phyloP scores from a whole-genome alignment of 2,797 vertebrate genomes.

The Arctocebus calabarensis region DNA sequence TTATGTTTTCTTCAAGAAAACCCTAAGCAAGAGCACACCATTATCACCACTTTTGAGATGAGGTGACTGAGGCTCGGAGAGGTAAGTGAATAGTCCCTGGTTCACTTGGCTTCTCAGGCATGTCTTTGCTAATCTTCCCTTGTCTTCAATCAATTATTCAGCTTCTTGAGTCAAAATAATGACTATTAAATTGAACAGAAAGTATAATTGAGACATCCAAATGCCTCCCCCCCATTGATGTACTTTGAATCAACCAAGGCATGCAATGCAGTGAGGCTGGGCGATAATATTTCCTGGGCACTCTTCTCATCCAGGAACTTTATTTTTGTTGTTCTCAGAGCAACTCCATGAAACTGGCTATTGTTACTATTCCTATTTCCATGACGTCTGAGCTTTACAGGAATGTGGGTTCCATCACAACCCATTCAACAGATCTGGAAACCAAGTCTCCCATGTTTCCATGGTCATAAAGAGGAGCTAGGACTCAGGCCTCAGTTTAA shows the following conservation, averaged over 20 bases:
- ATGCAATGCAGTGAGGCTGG: fast-evolving
- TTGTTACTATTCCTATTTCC: background rate
- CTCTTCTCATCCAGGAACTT: background rate
- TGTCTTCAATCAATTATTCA: background rate
- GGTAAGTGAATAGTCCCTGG: fast-evolving
- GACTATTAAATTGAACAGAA: background rate
- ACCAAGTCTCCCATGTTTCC: background rate
- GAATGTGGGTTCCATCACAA: background rate
- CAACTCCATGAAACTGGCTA: fast-evolving
- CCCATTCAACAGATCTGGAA: background rate
- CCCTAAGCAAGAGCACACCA: fast-evolving
- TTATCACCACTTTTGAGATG: background rate
- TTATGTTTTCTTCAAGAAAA: background rate
- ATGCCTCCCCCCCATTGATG: background rate
- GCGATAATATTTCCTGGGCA: fast-evolving
- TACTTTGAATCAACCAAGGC: background rate
- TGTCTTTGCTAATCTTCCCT: background rate
- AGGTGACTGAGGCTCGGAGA: background rate
- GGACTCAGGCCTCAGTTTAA: no score
- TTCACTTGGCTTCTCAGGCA: background rate
- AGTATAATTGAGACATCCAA: background rate
- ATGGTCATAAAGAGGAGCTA: background rate
- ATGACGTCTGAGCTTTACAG: background rate
- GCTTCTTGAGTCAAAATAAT: background rate
- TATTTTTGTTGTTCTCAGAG: fast-evolving